Evolutionary conservation across 2,797 vertebrate genomes (phyloP), one percentile per base, ranked within the genome.

Genomic region (Hylomyscus alleni): DNA sequence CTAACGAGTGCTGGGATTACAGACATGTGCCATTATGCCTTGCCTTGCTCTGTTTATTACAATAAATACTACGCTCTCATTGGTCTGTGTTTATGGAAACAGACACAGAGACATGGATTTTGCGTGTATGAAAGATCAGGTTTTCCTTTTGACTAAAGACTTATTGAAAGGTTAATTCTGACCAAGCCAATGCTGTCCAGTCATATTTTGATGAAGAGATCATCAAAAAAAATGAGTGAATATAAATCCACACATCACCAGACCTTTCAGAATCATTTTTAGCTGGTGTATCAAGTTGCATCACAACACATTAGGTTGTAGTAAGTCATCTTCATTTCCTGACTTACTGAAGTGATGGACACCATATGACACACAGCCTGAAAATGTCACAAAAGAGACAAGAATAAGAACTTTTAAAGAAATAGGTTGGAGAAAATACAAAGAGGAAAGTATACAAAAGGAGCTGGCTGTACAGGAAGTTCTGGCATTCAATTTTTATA

Each of bases 341-440:
- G 91, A 26, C 47, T 91, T 85, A 65, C 26, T 72, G 34, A 76
- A 58, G 14, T 94, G 65, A 90, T 73, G 22, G 75, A 91, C 34
- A 76, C 50, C 54, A 52, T 1, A 67, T 80, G 75, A 77, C 60
- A 89, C 60, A 80, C 14, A 94, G 34, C 50, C 58, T 83, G 40
- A 93, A 91, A 96, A 62, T 4, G 4, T 86, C 62, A 89, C 52
- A 56, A 62, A 91, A 84, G 60, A 67, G 56, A n/a, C 50, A n/a
- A 90, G 60, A 77, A 34, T 54, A 72, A 82, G 44, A 75, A 95
- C 31, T 26, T 83, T 78, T 73, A 78, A 72, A 34, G 69, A 95
- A 62, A 37, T 85, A 89, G 69, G 26, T 67, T 60, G 44, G 6
- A 87, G 17, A 92, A 93, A 11, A 26, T 82, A 84, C 73, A 31